Evolutionary conservation across 2,888 invertebrate genomes (phyloP).

Genomic region (Sepioteuthis lessoniana): DNA sequence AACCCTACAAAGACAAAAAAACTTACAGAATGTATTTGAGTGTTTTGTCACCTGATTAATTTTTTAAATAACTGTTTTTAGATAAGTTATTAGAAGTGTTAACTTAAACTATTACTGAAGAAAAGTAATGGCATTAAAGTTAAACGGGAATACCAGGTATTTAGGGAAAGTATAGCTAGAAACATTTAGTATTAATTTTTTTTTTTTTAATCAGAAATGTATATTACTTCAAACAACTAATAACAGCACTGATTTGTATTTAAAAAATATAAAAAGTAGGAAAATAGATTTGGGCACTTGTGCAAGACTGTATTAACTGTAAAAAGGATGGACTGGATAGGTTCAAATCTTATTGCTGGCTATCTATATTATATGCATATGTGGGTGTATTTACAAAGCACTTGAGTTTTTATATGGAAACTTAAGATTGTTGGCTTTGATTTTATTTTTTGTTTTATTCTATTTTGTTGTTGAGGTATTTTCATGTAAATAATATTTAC

Average conservation of each 20-base stretch:
- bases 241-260: background rate
- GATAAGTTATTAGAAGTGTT: too few species aligned
- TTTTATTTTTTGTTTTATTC: background rate
- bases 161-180: background rate
- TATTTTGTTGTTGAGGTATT: background rate
- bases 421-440: background rate
- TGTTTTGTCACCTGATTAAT: too few species aligned
- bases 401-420: too few species aligned
- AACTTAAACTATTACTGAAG: background rate
- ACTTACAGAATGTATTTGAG: too few species aligned
- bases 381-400: background rate
- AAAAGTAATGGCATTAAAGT: background rate
- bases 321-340: conserved; percentile 16
- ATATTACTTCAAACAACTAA: background rate
- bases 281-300: background rate
- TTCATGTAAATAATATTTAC: background rate
- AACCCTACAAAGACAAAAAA: too few species aligned
- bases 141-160: too few species aligned
- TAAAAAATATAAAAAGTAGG: background rate
- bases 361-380: background rate
- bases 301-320: background rate
- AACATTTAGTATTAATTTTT: background rate
- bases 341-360: background rate
- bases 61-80: too few species aligned
- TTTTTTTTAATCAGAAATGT: background rate